Conservation (phyloP, 2,888 invertebrate species). For the Ethmia dodecea region DNA sequence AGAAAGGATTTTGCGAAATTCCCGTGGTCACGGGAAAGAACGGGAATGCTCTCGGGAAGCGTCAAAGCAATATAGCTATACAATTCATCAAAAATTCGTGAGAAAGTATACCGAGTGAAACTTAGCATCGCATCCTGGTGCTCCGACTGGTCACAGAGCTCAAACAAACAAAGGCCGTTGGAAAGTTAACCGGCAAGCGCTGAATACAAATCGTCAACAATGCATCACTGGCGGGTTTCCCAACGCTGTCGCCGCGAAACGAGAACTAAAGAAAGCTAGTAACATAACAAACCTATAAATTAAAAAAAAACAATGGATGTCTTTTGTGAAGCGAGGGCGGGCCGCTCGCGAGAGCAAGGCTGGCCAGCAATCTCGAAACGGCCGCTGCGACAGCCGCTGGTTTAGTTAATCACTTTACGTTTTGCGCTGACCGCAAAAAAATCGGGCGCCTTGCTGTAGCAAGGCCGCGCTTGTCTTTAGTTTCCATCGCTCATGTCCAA, state of each 20-base stretch:
- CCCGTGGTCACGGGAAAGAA: too few species aligned
- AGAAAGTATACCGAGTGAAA: conserved; percentile 1
- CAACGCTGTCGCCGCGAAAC: conserved; percentile 50
- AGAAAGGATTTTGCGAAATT: too few species aligned
- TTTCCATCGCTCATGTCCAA: conserved; percentile 50
- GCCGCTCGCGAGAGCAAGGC: conserved; percentile 32
- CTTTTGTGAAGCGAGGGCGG: conserved; percentile 14
- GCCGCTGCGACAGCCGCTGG: conserved; percentile 35
- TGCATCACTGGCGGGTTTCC: conserved; percentile 58
- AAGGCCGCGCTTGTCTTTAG: conserved; percentile 56
- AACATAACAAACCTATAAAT: conserved; percentile 3
- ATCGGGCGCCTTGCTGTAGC: conserved; percentile 55
- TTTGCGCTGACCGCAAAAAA: conserved; percentile 62
- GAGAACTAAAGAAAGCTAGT: conserved; percentile 48
- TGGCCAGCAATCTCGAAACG: conserved; percentile 34
- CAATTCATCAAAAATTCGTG: conserved; percentile 31
- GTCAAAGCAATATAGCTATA: conserved; percentile 67
- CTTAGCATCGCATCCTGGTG: conserved; percentile 36
- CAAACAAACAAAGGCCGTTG: conserved; percentile 56
- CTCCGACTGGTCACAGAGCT: conserved; percentile 24
- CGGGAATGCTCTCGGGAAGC: too few species aligned
- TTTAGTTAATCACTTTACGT: conserved; percentile 57
- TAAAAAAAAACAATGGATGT: not conserved
- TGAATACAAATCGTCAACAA: conserved; percentile 71
- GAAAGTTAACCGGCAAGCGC: conserved; percentile 55